Evolutionary conservation across 1,140 invertebrate species (phyloP).

Genomic region (Centruroides sculpturatus): DNA sequence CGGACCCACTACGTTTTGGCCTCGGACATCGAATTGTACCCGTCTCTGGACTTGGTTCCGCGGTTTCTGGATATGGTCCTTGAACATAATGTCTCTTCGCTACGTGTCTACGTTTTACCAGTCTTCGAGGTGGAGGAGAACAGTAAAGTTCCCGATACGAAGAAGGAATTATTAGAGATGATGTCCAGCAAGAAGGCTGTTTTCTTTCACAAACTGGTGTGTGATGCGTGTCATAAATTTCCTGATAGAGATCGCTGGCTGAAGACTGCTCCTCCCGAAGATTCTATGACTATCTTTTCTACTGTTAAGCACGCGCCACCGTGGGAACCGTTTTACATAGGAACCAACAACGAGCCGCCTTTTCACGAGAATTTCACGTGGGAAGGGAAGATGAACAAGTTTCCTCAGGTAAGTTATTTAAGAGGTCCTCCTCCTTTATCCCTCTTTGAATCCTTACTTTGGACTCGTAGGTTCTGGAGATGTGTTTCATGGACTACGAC

Average conservation of each 20-base stretch:
- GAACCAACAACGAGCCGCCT: slow-evolving; percentile 56
- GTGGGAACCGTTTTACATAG: slow-evolving; percentile 74
- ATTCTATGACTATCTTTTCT: slow-evolving; percentile 58
- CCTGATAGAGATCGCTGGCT: slow-evolving; percentile 40
- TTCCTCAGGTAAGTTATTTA: slow-evolving; percentile 53
- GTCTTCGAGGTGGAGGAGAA: slow-evolving; percentile 58
- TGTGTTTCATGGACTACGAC: slow-evolving; percentile 57
- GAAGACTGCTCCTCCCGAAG: slow-evolving; percentile 32
- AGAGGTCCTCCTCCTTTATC: neutral
- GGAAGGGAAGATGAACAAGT: slow-evolving; percentile 75
- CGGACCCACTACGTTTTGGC: slow-evolving; percentile 17
- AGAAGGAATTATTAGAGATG: slow-evolving; percentile 44
- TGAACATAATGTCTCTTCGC: neutral
- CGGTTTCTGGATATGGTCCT: slow-evolving; percentile 10
- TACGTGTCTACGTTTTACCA: slow-evolving; percentile 52
- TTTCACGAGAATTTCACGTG: slow-evolving; percentile 63
- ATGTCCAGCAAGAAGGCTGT: slow-evolving; percentile 43
- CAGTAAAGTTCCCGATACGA: slow-evolving; percentile 52
- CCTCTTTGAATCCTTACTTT: neutral
- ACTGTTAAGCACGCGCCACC: slow-evolving; percentile 42
- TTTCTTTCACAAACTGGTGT: slow-evolving; percentile 79
- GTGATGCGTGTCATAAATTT: slow-evolving; percentile 71
- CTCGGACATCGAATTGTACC: no score
- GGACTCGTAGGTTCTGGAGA: slow-evolving; percentile 51
- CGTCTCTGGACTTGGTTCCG: slow-evolving; percentile 7